phyloP scores from a whole-genome alignment of 2,797 vertebrate genomes.

The Falco peregrinus region DNA sequence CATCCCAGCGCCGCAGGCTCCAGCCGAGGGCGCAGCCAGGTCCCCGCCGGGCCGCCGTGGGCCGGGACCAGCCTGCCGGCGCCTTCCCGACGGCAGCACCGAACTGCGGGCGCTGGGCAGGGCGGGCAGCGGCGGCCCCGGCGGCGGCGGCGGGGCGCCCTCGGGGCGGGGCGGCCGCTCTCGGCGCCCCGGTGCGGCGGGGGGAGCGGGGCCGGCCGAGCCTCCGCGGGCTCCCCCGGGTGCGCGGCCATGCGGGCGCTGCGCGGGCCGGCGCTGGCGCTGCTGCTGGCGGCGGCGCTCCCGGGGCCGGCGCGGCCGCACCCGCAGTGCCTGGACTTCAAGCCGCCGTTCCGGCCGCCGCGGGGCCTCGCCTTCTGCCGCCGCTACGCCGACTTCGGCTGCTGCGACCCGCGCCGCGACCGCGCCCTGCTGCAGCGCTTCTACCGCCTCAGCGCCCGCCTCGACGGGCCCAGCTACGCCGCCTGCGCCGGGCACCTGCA shows the following conservation, averaged over 20 bases:
- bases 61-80: background rate
- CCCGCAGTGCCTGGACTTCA: constrained; percentile 96
- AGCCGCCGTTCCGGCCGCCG: constrained; percentile 88
- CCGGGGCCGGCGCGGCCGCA: constrained; percentile 69
- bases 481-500: constrained; percentile 85
- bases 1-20: accelerated
- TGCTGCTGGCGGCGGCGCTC: background rate
- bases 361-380: constrained; percentile 85
- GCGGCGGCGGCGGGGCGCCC: background rate
- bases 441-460: constrained; percentile 79
- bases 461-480: constrained; percentile 77
- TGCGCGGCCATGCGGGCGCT: background rate
- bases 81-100: too few species aligned
- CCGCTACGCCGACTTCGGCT: constrained; percentile 90
- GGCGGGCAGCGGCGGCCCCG: too few species aligned
- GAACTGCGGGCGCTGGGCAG: too few species aligned
- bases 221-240: too few species aligned
- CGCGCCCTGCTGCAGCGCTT: constrained; percentile 81
- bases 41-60: background rate
- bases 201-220: background rate
- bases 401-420: constrained; percentile 86
- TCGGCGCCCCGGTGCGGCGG: background rate
- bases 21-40: accelerated
- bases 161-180: background rate
- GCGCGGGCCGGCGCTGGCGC: background rate